Evolutionary conservation across 1,140 invertebrate genomes (phyloP).

Genomic region (Drosophila bifasciata): DNA sequence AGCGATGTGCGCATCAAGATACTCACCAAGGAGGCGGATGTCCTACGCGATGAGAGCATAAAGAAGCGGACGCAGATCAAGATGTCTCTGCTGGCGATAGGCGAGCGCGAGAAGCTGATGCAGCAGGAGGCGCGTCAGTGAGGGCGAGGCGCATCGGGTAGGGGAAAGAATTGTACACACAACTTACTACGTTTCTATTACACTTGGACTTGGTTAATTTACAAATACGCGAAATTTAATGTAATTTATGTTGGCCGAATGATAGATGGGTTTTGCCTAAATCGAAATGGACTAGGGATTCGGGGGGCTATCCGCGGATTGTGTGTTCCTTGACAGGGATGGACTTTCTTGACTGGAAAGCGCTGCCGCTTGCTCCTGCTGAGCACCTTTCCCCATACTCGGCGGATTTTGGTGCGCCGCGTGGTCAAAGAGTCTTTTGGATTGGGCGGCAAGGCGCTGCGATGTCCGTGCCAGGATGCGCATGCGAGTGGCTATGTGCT

Average conservation of each 20-base stretch:
- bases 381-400: too few relatives aligned
- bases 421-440: conserved; percentile 3
- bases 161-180: conserved; percentile 9
- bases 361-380: too few relatives aligned
- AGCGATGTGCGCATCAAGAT: conserved; percentile 89
- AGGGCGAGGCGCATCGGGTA: too few relatives aligned
- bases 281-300: conserved; percentile 3
- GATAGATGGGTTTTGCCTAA: background rate
- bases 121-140: conserved; percentile 3
- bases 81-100: conserved; percentile 88
- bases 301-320: background rate
- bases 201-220: conserved; percentile 66
- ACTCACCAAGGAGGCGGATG: conserved; percentile 87
- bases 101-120: conserved; percentile 85
- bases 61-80: conserved; percentile 92
- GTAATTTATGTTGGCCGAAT: conserved; percentile 29
- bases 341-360: background rate
- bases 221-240: conserved; percentile 22
- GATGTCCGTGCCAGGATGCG: conserved; percentile 34
- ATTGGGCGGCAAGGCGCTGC: conserved; percentile 37
- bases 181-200: conserved; percentile 41
- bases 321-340: background rate
- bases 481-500: conserved; percentile 49
- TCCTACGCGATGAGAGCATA: conserved; percentile 87
- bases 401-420: too few relatives aligned